Percentiles rank a stretch among this genome's conserved stretches.
phyloP scores from a whole-genome alignment of 1,140 invertebrate genomes.

The Antheraea pernyi region DNA sequence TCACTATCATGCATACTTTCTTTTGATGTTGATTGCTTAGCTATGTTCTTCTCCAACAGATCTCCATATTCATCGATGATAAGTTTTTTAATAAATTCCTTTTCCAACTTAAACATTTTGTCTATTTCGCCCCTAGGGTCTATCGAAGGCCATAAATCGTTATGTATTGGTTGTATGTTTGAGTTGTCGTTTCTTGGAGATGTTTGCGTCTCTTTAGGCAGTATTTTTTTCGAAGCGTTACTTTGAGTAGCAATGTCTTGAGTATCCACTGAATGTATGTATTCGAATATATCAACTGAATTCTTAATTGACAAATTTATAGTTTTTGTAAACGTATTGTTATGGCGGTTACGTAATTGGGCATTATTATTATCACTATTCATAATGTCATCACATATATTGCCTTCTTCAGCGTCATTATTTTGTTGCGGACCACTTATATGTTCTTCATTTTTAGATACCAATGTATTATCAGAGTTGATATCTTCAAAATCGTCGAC shows the following conservation, averaged over 20 bases:
- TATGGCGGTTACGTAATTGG: constrained; percentile 8
- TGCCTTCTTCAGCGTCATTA: background rate
- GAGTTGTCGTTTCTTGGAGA: constrained; percentile 55
- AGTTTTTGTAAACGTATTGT: constrained; percentile 44
- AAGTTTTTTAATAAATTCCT: constrained; percentile 69
- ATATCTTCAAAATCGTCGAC: constrained; percentile 74
- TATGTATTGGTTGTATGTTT: constrained; percentile 57
- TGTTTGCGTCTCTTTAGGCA: constrained; percentile 71
- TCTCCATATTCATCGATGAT: constrained; percentile 68
- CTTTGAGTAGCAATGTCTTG: constrained; percentile 71
- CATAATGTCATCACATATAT: background rate
- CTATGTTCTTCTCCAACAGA: constrained; percentile 50
- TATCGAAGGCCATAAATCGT: constrained; percentile 55
- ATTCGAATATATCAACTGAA: constrained; percentile 69
- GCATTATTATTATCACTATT: background rate
- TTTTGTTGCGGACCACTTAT: constrained; percentile 1
- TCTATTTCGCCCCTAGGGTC: constrained; percentile 53
- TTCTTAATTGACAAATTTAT: constrained; percentile 65
- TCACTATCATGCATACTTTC: constrained; percentile 25
- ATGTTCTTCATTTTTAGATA: constrained; percentile 14
- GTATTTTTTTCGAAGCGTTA: constrained; percentile 44
- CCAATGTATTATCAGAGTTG: constrained; percentile 41
- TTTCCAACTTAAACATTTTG: constrained; percentile 60
- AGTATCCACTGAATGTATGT: constrained; percentile 62
- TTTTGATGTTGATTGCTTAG: constrained; percentile 63